Evolutionary conservation across 2,113 vertebrate species (phyloP).

Genomic region (Corythornis madagascariensis): DNA sequence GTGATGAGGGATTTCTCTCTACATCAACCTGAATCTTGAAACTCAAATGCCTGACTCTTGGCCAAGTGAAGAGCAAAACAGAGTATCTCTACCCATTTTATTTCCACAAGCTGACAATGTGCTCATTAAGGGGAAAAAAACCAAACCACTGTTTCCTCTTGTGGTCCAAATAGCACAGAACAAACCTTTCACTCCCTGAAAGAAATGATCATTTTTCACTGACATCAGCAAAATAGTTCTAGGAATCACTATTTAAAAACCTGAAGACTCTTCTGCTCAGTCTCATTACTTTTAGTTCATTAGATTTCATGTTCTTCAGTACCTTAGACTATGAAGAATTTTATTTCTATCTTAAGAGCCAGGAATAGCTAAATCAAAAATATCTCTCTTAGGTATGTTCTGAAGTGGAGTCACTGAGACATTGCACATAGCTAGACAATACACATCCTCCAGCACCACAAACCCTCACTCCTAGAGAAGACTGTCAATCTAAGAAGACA

Average conservation of each 20-base stretch:
- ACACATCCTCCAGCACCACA: neutral
- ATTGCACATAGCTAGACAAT: neutral
- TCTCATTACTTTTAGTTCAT: neutral
- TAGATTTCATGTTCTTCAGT: neutral
- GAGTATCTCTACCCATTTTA: neutral
- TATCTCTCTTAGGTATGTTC: neutral
- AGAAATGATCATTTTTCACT: neutral
- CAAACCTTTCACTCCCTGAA: neutral
- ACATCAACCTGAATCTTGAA: neutral
- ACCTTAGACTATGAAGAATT: neutral
- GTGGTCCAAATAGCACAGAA: neutral
- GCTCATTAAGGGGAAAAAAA: neutral
- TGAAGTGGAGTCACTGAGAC: neutral
- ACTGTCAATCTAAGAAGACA: neutral
- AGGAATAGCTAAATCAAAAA: neutral
- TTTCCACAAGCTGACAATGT: neutral
- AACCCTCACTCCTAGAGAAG: neutral
- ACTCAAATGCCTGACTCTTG: neutral
- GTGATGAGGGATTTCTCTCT: neutral
- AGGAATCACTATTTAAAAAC: neutral
- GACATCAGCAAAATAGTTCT: neutral
- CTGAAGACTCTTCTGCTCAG: neutral
- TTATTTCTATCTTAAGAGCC: neutral
- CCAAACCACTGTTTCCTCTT: neutral
- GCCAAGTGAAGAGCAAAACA: neutral